Evolutionary conservation across 2,888 invertebrate genomes (phyloP).

Genomic region (Tetheella fluctuosa): DNA sequence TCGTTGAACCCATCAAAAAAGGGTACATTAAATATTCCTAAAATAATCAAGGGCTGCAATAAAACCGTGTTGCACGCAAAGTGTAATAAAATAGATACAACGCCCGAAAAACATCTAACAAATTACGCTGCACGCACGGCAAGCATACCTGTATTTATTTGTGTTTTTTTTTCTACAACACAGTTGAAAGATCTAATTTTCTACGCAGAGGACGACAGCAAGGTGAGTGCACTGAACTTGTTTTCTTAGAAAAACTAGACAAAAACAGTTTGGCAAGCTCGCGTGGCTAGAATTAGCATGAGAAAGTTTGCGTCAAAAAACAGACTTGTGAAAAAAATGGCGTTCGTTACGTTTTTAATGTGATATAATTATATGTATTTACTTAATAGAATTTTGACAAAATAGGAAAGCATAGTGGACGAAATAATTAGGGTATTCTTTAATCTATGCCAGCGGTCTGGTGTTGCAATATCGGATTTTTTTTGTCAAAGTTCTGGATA

Average conservation of each 20-base stretch:
- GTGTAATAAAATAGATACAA: slow-evolving; percentile 37
- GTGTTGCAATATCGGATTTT: too few species aligned
- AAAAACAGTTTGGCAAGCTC: slow-evolving; percentile 69
- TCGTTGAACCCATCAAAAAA: background rate
- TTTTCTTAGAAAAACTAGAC: slow-evolving; percentile 67
- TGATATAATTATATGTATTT: too few species aligned
- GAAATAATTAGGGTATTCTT: too few species aligned
- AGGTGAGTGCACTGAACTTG: slow-evolving; percentile 66
- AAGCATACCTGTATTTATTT: slow-evolving; percentile 22
- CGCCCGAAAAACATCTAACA: slow-evolving; percentile 25
- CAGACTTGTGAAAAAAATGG: slow-evolving; percentile 17
- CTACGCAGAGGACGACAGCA: slow-evolving; percentile 55
- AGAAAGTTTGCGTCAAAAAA: slow-evolving; percentile 42
- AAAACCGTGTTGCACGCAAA: slow-evolving; percentile 37
- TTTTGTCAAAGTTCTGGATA: too few species aligned
- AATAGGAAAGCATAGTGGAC: too few species aligned
- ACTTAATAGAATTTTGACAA: too few species aligned
- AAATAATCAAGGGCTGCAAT: slow-evolving; percentile 33
- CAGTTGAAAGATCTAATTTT: slow-evolving; percentile 54
- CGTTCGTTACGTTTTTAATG: background rate
- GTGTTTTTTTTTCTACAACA: slow-evolving; percentile 17
- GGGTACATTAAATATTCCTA: slow-evolving; percentile 17
- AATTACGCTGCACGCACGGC: slow-evolving; percentile 7
- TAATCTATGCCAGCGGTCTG: too few species aligned
- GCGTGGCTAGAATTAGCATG: slow-evolving; percentile 66